Evolutionary conservation across 2,888 invertebrate species (phyloP), one percentile per base, ranked within the genome.

Genomic region (Hydroisotoma schaefferi): DNA sequence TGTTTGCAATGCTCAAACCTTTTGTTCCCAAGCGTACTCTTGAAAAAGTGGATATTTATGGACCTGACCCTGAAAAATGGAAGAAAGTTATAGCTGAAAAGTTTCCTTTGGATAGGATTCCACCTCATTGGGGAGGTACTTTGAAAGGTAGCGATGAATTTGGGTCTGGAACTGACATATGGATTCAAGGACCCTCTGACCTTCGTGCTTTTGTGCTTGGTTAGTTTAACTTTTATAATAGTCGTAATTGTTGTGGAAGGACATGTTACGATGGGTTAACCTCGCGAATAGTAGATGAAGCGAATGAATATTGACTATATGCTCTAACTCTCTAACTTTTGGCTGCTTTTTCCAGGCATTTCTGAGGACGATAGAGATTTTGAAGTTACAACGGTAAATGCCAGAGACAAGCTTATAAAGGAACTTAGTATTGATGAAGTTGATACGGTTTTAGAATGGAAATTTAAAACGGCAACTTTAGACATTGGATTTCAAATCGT

Each of bases 111-210:
- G 54, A 56, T 5, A 37, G 27, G 27, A 49, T 65, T n/a, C 65
- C 65, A 2, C 43, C 40, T 6, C 26, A 55, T 18, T 65, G 65
- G 65, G 65, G 65, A 18, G 65, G 65, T 10, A 53, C 48, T n/a
- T 47, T 18, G 33, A 29, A 56, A 28, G 61, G 65, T 8, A 15
- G 28, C 3, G 61, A 65, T 47, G 44, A 40, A 27, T 65, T 57
- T 59, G 58, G 65, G 22, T 59, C 61, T 15, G 58, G 57, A 20
- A 25, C n/a, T 15, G 40, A 53, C 18, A 44, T 65, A 1, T 65
- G 65, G 65, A 22, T 56, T 18, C 52, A 59, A 46, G 61, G 40
- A n/a, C 61, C 61, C 40, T 5, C 15, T 15, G 40, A 40, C 40
- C 5, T 40, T 5, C n/a, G 20, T 40, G 5, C 40, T 15, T 40